Base-by-base conservation (phyloP, 2,888 invertebrate species). In the Polyommatus icarus region DNA sequence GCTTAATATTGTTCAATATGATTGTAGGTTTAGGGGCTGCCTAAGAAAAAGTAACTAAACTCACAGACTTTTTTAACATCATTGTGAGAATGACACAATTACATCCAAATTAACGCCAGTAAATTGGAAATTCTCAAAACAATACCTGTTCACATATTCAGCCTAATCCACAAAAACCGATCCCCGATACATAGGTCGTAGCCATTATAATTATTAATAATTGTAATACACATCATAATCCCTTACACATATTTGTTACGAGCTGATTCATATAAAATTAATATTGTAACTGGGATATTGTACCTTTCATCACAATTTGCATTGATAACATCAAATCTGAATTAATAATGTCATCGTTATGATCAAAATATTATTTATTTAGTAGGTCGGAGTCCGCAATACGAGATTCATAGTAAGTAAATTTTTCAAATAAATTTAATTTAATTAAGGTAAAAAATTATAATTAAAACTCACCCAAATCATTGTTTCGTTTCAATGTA, bases 391-490 rank as follows among this genome's bases (percentile, higher is more conserved):
- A 67, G 24, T 12, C 15, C 67, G 29, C 67, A 18, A 67, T 4
- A 29, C 15, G 24, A 24, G 12, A 29, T 29, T 12, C 4, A 8
- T 12, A 46, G 8, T 10, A 10, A 46, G 10, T 67, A 29, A 15
- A 24, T 12, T 15, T 67, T 24, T 61, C 20, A 24, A 59, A 10
- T 10, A 24, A 59, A 59, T 10, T 10, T 24, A 8, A 59, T 8
- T 32, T 18, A n/a, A n/a, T n/a, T n/a, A n/a, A 12, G 8, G 36
- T 50, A 15, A 36, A 12, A 36, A 40, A 40, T 32, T 8, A 36
- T 5, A 20, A 24, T 57, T 18, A 46, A 75, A 78, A 88, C 91
- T 89, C 82, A 92, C 92, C 91, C 89, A 87, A 87, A 83, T 91
- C 92, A 92, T 92, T 83, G 84, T 89, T 86, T 85, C 83, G 86